Conservation (phyloP, 2,888 invertebrate genomes). For the Lycophotia porphyrea region DNA sequence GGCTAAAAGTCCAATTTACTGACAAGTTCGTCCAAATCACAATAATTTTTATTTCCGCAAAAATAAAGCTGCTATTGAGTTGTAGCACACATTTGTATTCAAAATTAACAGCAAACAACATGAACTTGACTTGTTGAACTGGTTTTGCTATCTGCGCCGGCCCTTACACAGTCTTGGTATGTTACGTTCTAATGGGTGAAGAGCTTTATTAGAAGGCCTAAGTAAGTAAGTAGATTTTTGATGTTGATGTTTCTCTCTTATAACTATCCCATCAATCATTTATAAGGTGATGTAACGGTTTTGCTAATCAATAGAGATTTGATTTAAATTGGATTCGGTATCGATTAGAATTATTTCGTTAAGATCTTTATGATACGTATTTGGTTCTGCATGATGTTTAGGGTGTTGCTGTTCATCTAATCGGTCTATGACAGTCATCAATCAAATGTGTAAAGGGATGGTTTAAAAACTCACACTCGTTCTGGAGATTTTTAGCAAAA, state of each 20-base stretch:
- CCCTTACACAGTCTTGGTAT: neutral
- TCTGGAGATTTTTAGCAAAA: neutral
- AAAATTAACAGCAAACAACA: neutral
- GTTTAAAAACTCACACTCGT: neutral
- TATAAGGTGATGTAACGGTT: constrained; percentile 43
- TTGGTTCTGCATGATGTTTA: constrained; percentile 6
- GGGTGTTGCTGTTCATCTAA: constrained; percentile 2
- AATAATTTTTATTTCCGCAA: neutral
- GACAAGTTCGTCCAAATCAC: neutral
- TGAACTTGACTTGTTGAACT: too few species aligned
- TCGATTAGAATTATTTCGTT: constrained; percentile 7
- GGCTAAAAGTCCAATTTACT: neutral
- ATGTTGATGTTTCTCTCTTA: constrained; percentile 58
- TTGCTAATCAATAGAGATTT: constrained; percentile 61
- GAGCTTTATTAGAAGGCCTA: constrained; percentile 50
- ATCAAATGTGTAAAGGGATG: neutral
- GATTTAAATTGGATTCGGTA: constrained; percentile 8
- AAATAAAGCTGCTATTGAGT: neutral
- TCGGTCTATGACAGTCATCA: neutral
- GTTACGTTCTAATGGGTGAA: constrained; percentile 12
- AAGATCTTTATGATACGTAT: neutral
- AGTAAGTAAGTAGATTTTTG: constrained; percentile 47
- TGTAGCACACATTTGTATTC: neutral
- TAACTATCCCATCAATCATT: constrained; percentile 41
- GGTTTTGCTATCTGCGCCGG: neutral